Percentiles rank a stretch among this genome's conserved stretches.
Conservation (phyloP, 2,888 invertebrate genomes). For the Parnassius glacialis region DNA sequence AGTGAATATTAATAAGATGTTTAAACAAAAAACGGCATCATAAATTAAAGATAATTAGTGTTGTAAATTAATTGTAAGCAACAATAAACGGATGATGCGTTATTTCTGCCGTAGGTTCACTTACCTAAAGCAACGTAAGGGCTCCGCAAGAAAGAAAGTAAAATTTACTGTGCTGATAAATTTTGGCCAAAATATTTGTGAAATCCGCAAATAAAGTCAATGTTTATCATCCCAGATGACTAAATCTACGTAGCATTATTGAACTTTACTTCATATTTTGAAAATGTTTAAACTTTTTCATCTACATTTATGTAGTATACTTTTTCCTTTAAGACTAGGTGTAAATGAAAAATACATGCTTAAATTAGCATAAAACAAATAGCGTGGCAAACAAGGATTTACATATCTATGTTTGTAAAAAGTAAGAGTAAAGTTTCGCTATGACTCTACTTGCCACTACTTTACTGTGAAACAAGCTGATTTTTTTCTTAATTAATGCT, state of each 20-base stretch:
- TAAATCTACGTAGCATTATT: conserved; percentile 31
- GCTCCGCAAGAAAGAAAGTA: conserved; percentile 81
- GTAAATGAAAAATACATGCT: conserved; percentile 54
- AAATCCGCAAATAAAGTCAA: conserved; percentile 55
- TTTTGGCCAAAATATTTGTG: conserved; percentile 56
- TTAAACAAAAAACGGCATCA: conserved; percentile 48
- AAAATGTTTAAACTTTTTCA: neutral
- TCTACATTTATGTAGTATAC: conserved; percentile 24
- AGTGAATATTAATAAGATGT: conserved; percentile 49
- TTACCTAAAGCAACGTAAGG: conserved; percentile 80
- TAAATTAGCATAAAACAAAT: conserved; percentile 61
- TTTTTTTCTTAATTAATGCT: conserved; percentile 9
- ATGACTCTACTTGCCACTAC: conserved; percentile 80
- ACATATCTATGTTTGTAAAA: conserved; percentile 56
- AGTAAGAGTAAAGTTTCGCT: conserved; percentile 79
- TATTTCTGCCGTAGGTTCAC: conserved; percentile 69
- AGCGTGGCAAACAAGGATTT: conserved; percentile 71
- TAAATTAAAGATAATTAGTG: conserved; percentile 47
- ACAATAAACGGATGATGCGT: conserved; percentile 56
- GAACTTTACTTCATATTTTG: conserved; percentile 9
- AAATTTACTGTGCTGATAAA: conserved; percentile 77
- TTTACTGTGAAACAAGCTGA: conserved; percentile 55
- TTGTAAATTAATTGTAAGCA: conserved; percentile 63
- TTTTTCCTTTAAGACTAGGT: conserved; percentile 39
- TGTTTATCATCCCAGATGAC: conserved; percentile 30